Evolutionary conservation across 2,797 vertebrate genomes (phyloP), one percentile per base, ranked within the genome.

Genomic region (Gouania willdenowi): DNA sequence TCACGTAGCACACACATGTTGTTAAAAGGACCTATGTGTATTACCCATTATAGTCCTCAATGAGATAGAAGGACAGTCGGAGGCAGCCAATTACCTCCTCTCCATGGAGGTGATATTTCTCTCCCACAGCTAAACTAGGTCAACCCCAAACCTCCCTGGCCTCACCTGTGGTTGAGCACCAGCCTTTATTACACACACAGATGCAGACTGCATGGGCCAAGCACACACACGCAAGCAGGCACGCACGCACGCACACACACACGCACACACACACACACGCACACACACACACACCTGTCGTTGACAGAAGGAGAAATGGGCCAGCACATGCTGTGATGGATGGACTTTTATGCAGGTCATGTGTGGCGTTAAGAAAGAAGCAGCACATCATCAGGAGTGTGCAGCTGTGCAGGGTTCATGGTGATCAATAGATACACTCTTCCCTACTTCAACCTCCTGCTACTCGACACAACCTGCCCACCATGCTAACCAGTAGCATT

Each of bases 121-220:
- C 71, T 85, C 75, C 71, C 76, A 70, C 69, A 80, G 82, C 75
- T 80, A 81, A 87, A 87, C 71, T 86, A 83, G 83, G 84, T 87
- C 85, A 87, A 68, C 71, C 74, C 71, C 73, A 66, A 75, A 82
- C 75, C 77, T 80, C 66, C 71, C 41, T 79, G 74, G 79, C 77
- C 75, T 83, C 72, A 78, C 82, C 77, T 77, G 71, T 67, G 81
- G 72, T 79, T 70, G 67, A 81, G 77, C 75, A 68, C 71, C 59
- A 69, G 67, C 76, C 64, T 71, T 71, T 71, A 79, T 81, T 75
- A 75, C 76, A 57, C 63, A 48, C 66, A 66, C 66, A 63, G 64
- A 36, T 58, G 23, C 54, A 42, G 19, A 20, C 4, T 20, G 4
- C 5, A 1, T 6, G 20, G 19, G 11, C 55, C 15, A 57, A 39